phyloP scores from a whole-genome alignment of 2,888 invertebrate genomes.

The Epistrophella euchroma region DNA sequence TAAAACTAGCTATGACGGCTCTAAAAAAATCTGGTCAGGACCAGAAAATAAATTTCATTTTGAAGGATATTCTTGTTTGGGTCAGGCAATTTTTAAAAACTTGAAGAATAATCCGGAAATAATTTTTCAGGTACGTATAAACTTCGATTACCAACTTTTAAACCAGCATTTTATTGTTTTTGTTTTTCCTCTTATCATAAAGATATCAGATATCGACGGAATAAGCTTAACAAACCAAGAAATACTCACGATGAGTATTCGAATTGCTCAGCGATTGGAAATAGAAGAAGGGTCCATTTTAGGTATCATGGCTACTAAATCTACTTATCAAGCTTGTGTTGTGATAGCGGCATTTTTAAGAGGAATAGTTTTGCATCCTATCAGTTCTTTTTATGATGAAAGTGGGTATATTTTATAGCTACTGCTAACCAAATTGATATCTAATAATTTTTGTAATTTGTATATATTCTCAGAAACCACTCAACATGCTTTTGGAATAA shows the following conservation, averaged over 20 bases:
- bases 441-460: background rate
- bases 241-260: constrained; percentile 80
- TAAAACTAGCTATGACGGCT: background rate
- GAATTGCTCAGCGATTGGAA: constrained; percentile 80
- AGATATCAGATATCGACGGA: constrained; percentile 81
- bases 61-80: background rate
- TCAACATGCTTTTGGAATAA: constrained; percentile 79
- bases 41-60: background rate
- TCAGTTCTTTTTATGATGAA: background rate
- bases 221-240: constrained; percentile 80
- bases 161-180: background rate
- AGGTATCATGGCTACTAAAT: constrained; percentile 1
- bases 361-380: constrained; percentile 14
- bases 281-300: background rate
- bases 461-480: constrained; percentile 74
- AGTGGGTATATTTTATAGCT: too few species aligned
- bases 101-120: constrained; percentile 9
- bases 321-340: background rate
- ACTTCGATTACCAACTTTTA: too few species aligned
- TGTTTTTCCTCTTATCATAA: background rate
- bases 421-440: background rate
- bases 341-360: constrained; percentile 65
- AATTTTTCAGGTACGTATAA: background rate
- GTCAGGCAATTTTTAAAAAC: constrained; percentile 9
- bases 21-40: constrained; percentile 12